Conservation (phyloP, 2,113 vertebrate species). For the Pholis gunnellus region DNA sequence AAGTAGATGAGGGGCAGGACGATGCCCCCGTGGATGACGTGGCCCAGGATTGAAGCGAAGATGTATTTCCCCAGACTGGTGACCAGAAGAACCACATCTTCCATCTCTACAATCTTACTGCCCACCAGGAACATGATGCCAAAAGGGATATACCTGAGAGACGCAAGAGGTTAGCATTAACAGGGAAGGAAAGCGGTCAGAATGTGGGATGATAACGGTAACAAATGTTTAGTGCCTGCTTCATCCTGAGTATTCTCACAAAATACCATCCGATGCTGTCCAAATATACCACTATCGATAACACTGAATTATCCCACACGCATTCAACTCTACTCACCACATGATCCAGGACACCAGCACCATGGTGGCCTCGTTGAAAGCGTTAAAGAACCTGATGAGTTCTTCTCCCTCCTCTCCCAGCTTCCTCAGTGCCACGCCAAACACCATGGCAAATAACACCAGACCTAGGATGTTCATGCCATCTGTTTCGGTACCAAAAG, state of each 20-base stretch:
- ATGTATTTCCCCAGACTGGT: conserved; percentile 98
- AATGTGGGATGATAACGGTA: neutral
- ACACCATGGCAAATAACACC: conserved; percentile 94
- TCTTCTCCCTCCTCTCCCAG: conserved; percentile 94
- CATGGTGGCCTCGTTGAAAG: conserved; percentile 98
- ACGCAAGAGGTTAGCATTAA: neutral
- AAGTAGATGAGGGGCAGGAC: conserved; percentile 97
- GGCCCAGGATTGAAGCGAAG: conserved; percentile 95
- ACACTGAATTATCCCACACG: neutral
- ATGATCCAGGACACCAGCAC: conserved; percentile 99
- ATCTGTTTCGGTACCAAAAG: conserved; percentile 88
- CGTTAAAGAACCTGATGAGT: conserved; percentile 97
- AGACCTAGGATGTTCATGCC: conserved; percentile 99
- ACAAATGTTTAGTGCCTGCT: neutral
- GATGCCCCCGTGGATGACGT: conserved; percentile 94
- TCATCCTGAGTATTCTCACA: neutral
- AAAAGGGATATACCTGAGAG: conserved; percentile 93
- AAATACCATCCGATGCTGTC: neutral
- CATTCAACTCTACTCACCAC: conserved; percentile 88
- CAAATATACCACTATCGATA: neutral
- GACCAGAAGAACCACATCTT: conserved; percentile 91
- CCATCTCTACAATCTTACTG: conserved; percentile 99
- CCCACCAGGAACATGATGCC: conserved; percentile 98
- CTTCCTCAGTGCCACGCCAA: conserved; percentile 95
- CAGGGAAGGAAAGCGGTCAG: neutral